Base-by-base conservation (phyloP, 2,888 invertebrate species). In the Oscheius sp. region DNA sequence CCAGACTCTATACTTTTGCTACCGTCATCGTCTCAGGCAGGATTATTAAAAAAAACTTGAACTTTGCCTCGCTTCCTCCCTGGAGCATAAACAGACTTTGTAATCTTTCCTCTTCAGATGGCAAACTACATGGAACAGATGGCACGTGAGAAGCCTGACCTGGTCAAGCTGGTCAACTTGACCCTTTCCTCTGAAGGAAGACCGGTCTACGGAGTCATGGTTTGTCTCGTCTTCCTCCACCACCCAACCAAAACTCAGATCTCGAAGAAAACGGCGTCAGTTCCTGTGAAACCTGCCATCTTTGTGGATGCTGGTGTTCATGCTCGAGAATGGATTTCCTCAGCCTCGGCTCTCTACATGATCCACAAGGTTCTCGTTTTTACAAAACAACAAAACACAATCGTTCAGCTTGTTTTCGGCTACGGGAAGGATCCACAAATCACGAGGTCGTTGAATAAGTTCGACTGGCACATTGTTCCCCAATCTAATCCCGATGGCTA, bases 401-500 rank as follows among this genome's bases (percentile, higher is more conserved):
- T n/a, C 11, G 47, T 79, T 35, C 70, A 84, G 79, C 76, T 87
- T 11, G 82, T 82, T 1, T 74, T 70, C 1, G 78, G 77, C 7
- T 86, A 85, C 73, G 84, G 80, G 2, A 79, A 59, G 7, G 76
- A 85, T 58, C 73, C 76, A 1, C 60, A 72, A 21, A 79, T 86
- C 55, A 83, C 82, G 0, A 42, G 74, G 11, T 76, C 82, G 33
- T 58, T 86, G 42, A 76, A 87, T 59, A 83, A 85, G 62, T 87
- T 87, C 76, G 86, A 88, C 66, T 88, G 86, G 84, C 85, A 82
- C 79, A 86, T 88, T 55, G 75, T 88, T 7, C 88, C 88, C 0
- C 84, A 87, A 60, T 84, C 84, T 4, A 88, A 88, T 75, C 88
- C 88, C 2, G 88, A 88, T 66, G 88, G 88, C 9, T 88, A 87